These are phyloP conservation scores for Pachyramphus minor DNA, from an alignment of 2,113 vertebrate genomes.

Conservation along the genomic window DNA sequence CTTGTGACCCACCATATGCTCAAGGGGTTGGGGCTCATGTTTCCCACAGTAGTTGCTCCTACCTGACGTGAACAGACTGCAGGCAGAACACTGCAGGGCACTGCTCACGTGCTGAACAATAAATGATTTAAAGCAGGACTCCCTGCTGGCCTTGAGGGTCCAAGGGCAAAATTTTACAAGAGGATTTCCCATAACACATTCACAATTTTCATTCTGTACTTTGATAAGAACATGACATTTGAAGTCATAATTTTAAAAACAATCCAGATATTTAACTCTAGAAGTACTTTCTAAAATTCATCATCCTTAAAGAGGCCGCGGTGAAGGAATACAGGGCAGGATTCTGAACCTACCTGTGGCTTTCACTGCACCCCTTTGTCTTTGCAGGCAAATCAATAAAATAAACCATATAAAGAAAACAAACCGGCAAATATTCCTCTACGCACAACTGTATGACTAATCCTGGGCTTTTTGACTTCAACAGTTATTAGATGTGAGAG, in stretches of 20 bases:
- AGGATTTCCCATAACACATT: background rate
- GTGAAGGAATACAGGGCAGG: background rate
- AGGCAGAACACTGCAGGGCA: background rate
- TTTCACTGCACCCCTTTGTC: background rate
- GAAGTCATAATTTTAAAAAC: background rate
- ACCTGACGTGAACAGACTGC: background rate
- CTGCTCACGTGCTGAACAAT: background rate
- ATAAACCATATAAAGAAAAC: background rate
- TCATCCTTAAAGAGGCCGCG: background rate
- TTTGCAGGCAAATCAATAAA: background rate
- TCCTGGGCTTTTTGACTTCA: background rate
- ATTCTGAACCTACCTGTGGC: background rate
- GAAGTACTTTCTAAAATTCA: background rate
- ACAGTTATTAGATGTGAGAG: background rate
- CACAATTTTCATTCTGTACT: background rate
- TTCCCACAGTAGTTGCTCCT: background rate
- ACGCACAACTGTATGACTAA: background rate
- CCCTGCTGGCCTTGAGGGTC: background rate
- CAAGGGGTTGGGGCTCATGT: background rate
- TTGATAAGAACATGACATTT: background rate
- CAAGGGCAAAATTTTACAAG: background rate
- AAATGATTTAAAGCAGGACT: background rate
- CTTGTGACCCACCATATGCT: fast-evolving
- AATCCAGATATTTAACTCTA: background rate
- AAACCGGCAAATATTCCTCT: background rate